Evolutionary conservation across 2,113 vertebrate genomes (phyloP).

Genomic region (Vombatus ursinus): DNA sequence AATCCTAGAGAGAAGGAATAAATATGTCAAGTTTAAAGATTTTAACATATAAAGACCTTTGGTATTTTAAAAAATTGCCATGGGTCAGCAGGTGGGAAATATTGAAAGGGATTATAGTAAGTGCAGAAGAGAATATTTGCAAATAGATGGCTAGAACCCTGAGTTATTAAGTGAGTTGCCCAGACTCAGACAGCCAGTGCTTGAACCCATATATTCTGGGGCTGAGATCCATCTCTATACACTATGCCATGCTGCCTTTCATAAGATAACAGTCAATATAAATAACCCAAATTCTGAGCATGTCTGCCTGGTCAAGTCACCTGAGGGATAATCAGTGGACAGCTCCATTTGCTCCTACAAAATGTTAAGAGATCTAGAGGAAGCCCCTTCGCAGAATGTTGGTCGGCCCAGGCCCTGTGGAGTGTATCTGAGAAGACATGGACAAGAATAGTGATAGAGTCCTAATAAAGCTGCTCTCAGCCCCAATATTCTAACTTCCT

Average conservation of each 20-base stretch:
- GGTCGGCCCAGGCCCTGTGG: neutral
- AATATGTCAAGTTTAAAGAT: neutral
- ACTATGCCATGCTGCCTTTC: neutral
- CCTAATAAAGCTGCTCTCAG: too few relatives aligned
- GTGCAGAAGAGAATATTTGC: neutral
- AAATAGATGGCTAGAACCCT: neutral
- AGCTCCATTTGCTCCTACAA: neutral
- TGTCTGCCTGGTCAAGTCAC: neutral
- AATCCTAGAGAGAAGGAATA: neutral
- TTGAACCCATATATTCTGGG: neutral
- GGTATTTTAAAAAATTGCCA: neutral
- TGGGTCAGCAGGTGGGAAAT: neutral
- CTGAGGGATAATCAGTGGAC: neutral
- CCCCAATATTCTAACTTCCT: too few relatives aligned
- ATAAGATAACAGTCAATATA: neutral
- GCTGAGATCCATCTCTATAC: neutral
- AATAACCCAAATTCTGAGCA: neutral
- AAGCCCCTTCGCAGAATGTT: neutral
- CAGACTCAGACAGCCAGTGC: neutral
- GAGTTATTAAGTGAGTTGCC: too few relatives aligned
- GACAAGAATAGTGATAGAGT: neutral
- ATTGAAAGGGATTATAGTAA: neutral
- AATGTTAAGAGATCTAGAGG: neutral
- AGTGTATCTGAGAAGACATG: neutral
- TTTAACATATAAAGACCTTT: neutral